A percentile compares a stretch with the other conserved stretches of the same genome.
Conservation (phyloP, 2,113 vertebrate species). For the Callopanchax toddi region DNA sequence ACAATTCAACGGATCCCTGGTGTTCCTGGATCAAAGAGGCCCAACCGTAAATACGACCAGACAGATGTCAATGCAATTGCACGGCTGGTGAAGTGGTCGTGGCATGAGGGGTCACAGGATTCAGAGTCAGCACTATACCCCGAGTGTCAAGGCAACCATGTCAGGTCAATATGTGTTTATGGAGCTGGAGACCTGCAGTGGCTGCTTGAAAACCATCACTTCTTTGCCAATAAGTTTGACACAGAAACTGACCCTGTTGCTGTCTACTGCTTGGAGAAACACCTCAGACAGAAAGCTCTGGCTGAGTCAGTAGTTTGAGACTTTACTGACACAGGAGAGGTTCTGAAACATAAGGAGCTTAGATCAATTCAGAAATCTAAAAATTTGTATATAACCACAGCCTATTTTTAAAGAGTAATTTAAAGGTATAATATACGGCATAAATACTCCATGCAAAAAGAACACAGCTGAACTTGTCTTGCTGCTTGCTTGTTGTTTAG, state of each 20-base stretch:
- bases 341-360: too few species aligned
- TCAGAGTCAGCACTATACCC: constrained; percentile 83
- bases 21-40: constrained; percentile 81
- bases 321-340: too few species aligned
- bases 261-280: constrained; percentile 86
- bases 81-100: constrained; percentile 88
- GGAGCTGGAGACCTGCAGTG: constrained; percentile 87
- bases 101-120: constrained; percentile 80
- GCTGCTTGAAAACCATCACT: constrained; percentile 84
- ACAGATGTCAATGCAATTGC: constrained; percentile 85
- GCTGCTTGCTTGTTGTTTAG: too few species aligned
- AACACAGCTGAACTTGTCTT: too few species aligned
- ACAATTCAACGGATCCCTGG: constrained; percentile 87
- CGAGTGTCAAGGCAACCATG: constrained; percentile 80
- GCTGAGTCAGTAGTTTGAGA: neutral
- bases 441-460: too few species aligned
- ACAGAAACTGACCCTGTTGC: constrained; percentile 80
- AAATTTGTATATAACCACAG: too few species aligned
- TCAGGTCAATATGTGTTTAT: constrained; percentile 86
- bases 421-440: too few species aligned
- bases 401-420: too few species aligned
- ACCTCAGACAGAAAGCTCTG: constrained; percentile 83
- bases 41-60: constrained; percentile 82
- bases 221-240: constrained; percentile 95
- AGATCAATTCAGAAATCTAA: too few species aligned